Percentiles rank a stretch among this genome's conserved stretches.
Evolutionary conservation across 1,140 invertebrate genomes (phyloP).

Genomic region (Agraylea sexmaculata): DNA sequence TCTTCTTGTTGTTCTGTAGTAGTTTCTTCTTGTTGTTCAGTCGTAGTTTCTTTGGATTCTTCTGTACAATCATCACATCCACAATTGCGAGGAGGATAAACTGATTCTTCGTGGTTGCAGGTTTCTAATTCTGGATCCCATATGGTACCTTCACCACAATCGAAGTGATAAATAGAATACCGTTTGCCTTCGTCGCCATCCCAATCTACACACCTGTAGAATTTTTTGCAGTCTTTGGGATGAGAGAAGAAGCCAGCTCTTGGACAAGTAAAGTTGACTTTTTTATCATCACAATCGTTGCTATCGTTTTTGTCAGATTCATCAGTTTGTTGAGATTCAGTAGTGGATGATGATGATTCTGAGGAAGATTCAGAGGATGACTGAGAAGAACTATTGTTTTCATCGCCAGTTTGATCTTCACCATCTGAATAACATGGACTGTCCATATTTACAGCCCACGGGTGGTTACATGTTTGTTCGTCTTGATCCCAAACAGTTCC

Average conservation of each 20-base stretch:
- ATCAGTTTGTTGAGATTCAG: slow-evolving; percentile 14
- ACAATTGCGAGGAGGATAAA: slow-evolving; percentile 35
- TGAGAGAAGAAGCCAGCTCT: slow-evolving; percentile 54
- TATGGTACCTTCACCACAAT: slow-evolving; percentile 48
- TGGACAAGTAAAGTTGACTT: slow-evolving; percentile 24
- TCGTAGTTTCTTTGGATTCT: slow-evolving; percentile 1
- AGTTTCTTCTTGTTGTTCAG: slow-evolving; percentile 10
- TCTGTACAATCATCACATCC: slow-evolving; percentile 11
- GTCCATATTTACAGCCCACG: slow-evolving; percentile 25
- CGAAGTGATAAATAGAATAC: slow-evolving; percentile 51
- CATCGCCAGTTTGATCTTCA: background rate
- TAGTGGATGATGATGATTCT: slow-evolving; percentile 7
- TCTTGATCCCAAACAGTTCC: slow-evolving; percentile 43
- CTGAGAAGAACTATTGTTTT: background rate
- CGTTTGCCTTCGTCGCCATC: slow-evolving; percentile 42
- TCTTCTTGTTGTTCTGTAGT: slow-evolving; percentile 25
- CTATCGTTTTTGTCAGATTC: slow-evolving; percentile 21
- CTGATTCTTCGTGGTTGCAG: slow-evolving; percentile 40
- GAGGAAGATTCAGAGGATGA: background rate
- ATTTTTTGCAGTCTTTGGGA: slow-evolving; percentile 54
- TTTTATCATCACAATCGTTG: slow-evolving; percentile 9
- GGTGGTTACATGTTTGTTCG: slow-evolving; percentile 28
- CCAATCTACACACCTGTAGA: slow-evolving; percentile 60
- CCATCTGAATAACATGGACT: slow-evolving; percentile 10
- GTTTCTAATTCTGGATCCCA: slow-evolving; percentile 44